Base-by-base conservation (phyloP, 1,140 invertebrate genomes). In the Anthonomus grandis region DNA sequence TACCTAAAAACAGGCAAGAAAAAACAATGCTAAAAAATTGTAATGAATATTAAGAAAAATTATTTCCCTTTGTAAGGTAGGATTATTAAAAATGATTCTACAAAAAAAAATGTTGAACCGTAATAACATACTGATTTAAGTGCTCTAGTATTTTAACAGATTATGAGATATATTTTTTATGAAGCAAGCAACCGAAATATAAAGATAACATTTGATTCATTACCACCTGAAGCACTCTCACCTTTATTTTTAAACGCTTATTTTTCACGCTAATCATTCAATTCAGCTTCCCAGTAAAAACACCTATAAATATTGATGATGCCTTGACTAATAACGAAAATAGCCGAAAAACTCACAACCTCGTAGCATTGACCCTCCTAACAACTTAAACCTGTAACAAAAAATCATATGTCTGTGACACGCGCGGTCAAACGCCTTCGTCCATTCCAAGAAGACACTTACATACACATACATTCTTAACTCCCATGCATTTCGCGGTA, bases 381-480 rank as follows among this genome's bases (percentile, higher is more conserved):
- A 8, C n/a, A 6, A 8, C n/a, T 31, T 31, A 8, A 8, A 8
- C 6, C 27, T 31, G 19, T n/a, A 41, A n/a, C 9, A 2, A 2
- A 41, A 12, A 41, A 1, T 1, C 38, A 18, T 41, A n/a, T n/a
- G n/a, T n/a, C n/a, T n/a, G n/a, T 41, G 38, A 4, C 38, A 19
- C 34, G 19, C n/a, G 10, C 37, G 49, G 49, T 51, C 49, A 51
- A 39, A 51, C 13, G 49, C 49, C 49, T 51, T 51, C 41, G 12
- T 6, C n/a, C 18, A 18, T 46, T 46, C n/a, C 44, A 8, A 4
- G 44, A 25, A 46, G 31, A 25, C 41, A 4, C 41, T 44, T 22
- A 38, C 37, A 51, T 9, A 15, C 17, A 25, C n/a, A n/a, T n/a
- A n/a, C n/a, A n/a, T n/a, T n/a, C n/a, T n/a, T n/a, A n/a, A n/a